These are phyloP conservation scores for Drosophila quinaria DNA, from an alignment of 2,888 invertebrate genomes.

Conservation along the genomic window DNA sequence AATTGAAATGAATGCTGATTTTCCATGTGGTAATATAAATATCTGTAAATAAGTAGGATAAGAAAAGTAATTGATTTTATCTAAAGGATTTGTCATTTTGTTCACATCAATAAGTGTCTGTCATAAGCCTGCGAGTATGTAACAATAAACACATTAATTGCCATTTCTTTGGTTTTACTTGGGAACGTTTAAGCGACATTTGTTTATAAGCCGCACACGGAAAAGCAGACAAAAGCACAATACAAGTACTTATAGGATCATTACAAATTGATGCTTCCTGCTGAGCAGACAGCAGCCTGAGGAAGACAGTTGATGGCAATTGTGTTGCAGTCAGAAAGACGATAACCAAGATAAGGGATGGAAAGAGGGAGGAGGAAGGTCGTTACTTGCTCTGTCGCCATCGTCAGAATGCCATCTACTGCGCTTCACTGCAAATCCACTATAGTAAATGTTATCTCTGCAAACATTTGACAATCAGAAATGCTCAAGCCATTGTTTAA, in stretches of 20 bases:
- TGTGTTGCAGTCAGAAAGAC: constrained; percentile 40
- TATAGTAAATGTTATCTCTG: constrained; percentile 78
- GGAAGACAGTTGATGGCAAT: constrained; percentile 61
- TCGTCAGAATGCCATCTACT: constrained; percentile 62
- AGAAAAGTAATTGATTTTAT: constrained; percentile 3
- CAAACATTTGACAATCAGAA: constrained; percentile 81
- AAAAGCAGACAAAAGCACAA: constrained; percentile 59
- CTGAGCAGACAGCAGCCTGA: constrained; percentile 42
- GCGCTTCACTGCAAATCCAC: constrained; percentile 68
- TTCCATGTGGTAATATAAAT: neutral
- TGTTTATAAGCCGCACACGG: constrained; percentile 59
- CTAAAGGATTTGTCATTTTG: constrained; percentile 3
- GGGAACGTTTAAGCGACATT: constrained; percentile 60
- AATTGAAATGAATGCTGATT: no score
- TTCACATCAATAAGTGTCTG: neutral
- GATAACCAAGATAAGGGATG: neutral
- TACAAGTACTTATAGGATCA: constrained; percentile 77
- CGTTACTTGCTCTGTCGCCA: constrained; percentile 42
- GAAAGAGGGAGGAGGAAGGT: neutral
- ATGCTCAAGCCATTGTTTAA: constrained; percentile 80
- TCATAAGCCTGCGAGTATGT: constrained; percentile 14
- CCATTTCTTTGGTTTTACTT: constrained; percentile 62
- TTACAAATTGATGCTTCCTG: constrained; percentile 78
- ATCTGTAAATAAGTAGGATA: neutral
- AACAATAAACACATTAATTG: constrained; percentile 61